Conservation (phyloP, 2,888 invertebrate species). For the Andrena bicolor region DNA sequence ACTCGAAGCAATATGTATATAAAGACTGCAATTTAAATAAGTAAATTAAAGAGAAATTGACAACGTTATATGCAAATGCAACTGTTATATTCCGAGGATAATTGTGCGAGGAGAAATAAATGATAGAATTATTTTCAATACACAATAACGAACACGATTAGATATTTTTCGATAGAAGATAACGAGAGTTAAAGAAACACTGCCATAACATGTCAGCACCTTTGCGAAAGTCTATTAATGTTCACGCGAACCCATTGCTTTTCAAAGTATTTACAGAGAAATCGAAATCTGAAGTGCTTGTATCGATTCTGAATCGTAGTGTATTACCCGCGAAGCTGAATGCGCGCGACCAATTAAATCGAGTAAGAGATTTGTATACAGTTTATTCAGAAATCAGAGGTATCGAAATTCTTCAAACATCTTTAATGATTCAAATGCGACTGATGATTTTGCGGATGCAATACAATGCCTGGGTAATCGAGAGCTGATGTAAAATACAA, state of each 20-base stretch:
- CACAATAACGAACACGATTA: constrained; percentile 11
- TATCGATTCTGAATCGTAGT: neutral
- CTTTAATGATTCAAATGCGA: neutral
- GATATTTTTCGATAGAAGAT: constrained; percentile 16
- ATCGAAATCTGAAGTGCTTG: neutral
- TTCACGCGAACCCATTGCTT: neutral
- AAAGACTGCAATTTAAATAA: constrained; percentile 25
- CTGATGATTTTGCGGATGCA: constrained; percentile 12
- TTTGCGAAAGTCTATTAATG: constrained; percentile 5
- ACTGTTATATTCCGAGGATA: constrained; percentile 9
- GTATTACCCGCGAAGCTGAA: neutral
- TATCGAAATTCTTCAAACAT: constrained; percentile 4
- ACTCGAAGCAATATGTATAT: constrained; percentile 32
- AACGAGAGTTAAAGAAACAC: constrained; percentile 16
- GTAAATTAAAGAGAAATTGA: constrained; percentile 19
- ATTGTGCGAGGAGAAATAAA: constrained; percentile 5
- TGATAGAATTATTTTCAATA: constrained; percentile 26
- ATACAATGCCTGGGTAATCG: constrained; percentile 12
- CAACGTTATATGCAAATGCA: neutral
- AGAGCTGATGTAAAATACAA: constrained; percentile 33
- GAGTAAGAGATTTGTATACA: constrained; percentile 1
- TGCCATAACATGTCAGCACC: constrained; percentile 25
- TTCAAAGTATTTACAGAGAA: neutral
- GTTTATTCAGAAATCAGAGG: neutral
- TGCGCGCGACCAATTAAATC: constrained; percentile 4